These are phyloP conservation scores for Trachelus iudaicus DNA, from an alignment of 2,888 invertebrate genomes.

Conservation along the genomic window DNA sequence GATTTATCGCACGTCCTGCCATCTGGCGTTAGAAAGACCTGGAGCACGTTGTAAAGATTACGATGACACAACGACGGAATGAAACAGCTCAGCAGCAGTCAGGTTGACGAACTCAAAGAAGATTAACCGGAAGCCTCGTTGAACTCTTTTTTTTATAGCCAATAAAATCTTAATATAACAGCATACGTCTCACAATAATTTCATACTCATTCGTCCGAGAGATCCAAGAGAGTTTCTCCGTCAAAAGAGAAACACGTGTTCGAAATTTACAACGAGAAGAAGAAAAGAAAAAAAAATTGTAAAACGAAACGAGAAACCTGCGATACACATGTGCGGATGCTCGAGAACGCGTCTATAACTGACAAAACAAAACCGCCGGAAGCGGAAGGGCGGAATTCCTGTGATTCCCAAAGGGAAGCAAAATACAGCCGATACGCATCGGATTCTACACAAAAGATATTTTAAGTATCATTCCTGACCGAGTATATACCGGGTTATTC, in stretches of 20 bases:
- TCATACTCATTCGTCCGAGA: neutral
- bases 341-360: neutral
- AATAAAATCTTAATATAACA: neutral
- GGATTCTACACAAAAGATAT: neutral
- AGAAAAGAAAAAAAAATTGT: neutral
- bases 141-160: neutral
- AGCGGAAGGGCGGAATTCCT: neutral
- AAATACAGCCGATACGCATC: neutral
- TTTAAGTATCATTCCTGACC: neutral
- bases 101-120: neutral
- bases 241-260: neutral
- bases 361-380: neutral
- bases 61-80: neutral
- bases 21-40: neutral
- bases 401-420: neutral
- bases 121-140: neutral
- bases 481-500: neutral
- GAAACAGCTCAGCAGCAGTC: neutral
- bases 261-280: neutral
- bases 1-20: neutral
- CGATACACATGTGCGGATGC: neutral
- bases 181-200: neutral
- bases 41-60: neutral
- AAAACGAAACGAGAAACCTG: neutral
- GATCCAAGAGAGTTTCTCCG: neutral